Evolutionary conservation across 92 coral and sea anemone species (phyloP), one percentile per base, ranked within the genome.

Genomic region (Zoanthus solanderi): DNA sequence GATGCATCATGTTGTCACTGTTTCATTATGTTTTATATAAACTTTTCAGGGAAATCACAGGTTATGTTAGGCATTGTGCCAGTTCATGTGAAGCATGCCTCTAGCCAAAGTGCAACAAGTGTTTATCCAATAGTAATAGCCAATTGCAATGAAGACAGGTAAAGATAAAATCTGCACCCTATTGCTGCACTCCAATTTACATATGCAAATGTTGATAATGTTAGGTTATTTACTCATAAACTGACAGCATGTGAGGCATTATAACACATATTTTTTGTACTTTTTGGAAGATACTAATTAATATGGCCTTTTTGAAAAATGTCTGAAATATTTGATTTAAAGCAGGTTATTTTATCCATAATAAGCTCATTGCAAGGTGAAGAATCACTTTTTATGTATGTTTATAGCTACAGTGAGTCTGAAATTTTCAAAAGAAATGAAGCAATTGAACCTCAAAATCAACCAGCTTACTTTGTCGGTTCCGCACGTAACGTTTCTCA

Each of bases 41-140:
- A 47, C 37, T 17, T 71, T 31, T 47, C 79, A 71, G 88, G 79
- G 56, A 71, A 78, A 68, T 78, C 73, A 5, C 88, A 72, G 47
- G 88, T 84, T 17, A 71, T 84, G 78, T 9, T 84, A 23, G 88
- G 88, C 67, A 71, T 84, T 71, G 79, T 72, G n/a, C 88, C 88
- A 47, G 29, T 84, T 37, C 50, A 83, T 68, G 61, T 83, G 37
- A 17, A 46, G 48, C 88, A 84, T 71, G 88, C 79, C 12, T 84
- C 78, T 71, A 84, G 88, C 75, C 78, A 84, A 71, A 84, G 88
- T 68, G 63, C 66, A 12, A 12, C 18, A 12, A 60, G 66, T 60
- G 66, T 60, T 2, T 71, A 61, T 67, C 78, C 87, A 23, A 76
- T 76, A 76, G 80, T 18, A 30, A 76, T 76, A 46, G 80, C 85